Conservation (phyloP, 2,113 vertebrate genomes). For the Megaceryle maxima region DNA sequence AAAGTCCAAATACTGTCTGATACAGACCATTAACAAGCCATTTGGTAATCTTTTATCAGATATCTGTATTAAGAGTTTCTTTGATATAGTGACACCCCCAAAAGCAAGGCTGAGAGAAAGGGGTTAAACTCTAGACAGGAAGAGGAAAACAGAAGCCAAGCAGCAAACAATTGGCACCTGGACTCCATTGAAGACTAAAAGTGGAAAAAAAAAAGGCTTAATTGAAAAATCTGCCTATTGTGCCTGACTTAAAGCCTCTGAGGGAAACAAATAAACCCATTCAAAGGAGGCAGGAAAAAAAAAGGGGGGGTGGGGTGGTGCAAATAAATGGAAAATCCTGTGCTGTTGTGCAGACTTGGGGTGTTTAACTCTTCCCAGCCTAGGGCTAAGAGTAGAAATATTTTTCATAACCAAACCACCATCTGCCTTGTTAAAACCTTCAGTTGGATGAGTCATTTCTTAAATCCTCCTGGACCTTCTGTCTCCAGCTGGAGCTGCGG, state of each 20-base stretch:
- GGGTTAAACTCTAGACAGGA: conserved; percentile 38
- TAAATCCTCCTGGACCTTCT: not conserved
- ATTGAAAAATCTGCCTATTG: conserved; percentile 53
- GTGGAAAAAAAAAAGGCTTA: conserved; percentile 9
- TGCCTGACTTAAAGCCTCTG: not conserved
- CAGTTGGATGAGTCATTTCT: not conserved
- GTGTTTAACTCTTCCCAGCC: conserved; percentile 26
- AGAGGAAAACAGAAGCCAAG: conserved; percentile 22
- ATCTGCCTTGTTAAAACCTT: not conserved
- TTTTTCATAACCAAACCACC: not conserved
- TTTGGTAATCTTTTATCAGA: not conserved
- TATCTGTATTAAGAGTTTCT: not conserved
- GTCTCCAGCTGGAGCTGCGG: not conserved
- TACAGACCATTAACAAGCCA: not conserved
- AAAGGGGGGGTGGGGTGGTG: not conserved
- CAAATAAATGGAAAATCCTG: not conserved
- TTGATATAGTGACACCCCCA: not conserved
- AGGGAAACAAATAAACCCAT: conserved; percentile 41
- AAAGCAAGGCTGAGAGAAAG: not conserved
- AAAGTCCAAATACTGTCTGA: not conserved
- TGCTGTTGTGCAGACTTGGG: not conserved
- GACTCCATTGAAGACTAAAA: conserved; percentile 44
- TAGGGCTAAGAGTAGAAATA: not conserved
- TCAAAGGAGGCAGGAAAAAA: not conserved
- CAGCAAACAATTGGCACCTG: conserved; percentile 57